Base-by-base conservation (phyloP, 2,113 vertebrate genomes). In the Plestiodon gilberti region DNA sequence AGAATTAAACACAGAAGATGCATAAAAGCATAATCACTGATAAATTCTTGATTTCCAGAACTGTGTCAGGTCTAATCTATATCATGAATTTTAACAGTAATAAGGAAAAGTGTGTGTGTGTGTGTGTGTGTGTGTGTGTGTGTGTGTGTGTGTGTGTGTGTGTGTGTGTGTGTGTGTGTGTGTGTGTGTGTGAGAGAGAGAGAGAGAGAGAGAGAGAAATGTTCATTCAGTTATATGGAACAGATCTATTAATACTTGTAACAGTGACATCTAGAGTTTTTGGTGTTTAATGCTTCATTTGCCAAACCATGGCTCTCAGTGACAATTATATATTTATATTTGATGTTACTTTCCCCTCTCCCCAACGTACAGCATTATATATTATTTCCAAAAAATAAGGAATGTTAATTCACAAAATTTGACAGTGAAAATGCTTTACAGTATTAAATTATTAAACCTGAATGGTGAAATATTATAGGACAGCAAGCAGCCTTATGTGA, bases 401-500 rank as follows among this genome's bases (percentile, higher is more conserved):
- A 38, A 20, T 61, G 30, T 62, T 74, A 81, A 11, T 5, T 18
- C 28, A 74, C 18, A 74, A 81, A 52, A 28, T 7, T 7, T 55
- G n/a, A 15, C 1, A 17, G 30, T 65, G 65, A 89, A 74, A 87
- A 86, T 89, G 2, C 62, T 87, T 22, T 79, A 23, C 75, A 83
- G 15, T 25, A 67, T 90, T 86, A 86, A 25, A 61, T 57, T 81
- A 79, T 91, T 88, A 92, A 93, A 93, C 88, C 88, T 92, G 91
- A 92, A 92, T 81, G 64, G 87, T 92, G 84, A 78, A 91, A 93
- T 86, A 90, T n/a, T n/a, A 89, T 89, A 88, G 89, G 92, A 71
- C n/a, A 59, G 48, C 52, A 33, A 83, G 28, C 25, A 74, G 35
- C 10, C 6, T 0, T 73, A 6, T 92, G 90, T 89, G 88, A 91